Evolutionary conservation across 2,888 invertebrate genomes (phyloP).

Genomic region (Melangyna quadrimaculata): DNA sequence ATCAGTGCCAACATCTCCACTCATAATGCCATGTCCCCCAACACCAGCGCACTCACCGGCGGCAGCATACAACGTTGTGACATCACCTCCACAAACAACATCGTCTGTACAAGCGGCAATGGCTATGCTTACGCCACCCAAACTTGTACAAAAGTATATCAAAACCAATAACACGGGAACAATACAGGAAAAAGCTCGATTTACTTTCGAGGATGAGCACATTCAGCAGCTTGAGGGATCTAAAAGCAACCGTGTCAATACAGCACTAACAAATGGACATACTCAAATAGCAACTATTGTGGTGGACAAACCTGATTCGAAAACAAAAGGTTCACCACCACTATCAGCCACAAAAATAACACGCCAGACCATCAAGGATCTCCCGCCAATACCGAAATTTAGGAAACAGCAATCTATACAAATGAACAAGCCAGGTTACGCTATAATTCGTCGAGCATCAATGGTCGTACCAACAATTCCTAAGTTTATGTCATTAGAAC

Average conservation of each 20-base stretch:
- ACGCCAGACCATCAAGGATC: constrained; percentile 84
- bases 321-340: constrained; percentile 76
- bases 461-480: constrained; percentile 86
- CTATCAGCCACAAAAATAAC: constrained; percentile 83
- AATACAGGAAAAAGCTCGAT: constrained; percentile 73
- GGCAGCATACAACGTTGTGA: constrained; percentile 77
- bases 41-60: constrained; percentile 81
- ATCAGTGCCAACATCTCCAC: constrained; percentile 89
- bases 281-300: constrained; percentile 46
- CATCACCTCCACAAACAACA: constrained; percentile 79
- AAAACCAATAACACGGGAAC: constrained; percentile 57
- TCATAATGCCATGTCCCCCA: constrained; percentile 80
- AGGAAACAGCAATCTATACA: constrained; percentile 80
- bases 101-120: constrained; percentile 79
- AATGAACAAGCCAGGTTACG: constrained; percentile 82
- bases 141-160: constrained; percentile 72
- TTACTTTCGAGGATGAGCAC: constrained; percentile 77
- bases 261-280: constrained; percentile 22
- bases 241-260: not conserved
- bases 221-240: constrained; percentile 74
- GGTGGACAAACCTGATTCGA: constrained; percentile 76
- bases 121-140: constrained; percentile 78
- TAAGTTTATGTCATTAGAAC: constrained; percentile 89
- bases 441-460: constrained; percentile 87
- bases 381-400: constrained; percentile 85